Percentiles rank a stretch among this genome's conserved stretches.
phyloP scores from a whole-genome alignment of 2,113 vertebrate genomes.

The Agelaius tricolor region DNA sequence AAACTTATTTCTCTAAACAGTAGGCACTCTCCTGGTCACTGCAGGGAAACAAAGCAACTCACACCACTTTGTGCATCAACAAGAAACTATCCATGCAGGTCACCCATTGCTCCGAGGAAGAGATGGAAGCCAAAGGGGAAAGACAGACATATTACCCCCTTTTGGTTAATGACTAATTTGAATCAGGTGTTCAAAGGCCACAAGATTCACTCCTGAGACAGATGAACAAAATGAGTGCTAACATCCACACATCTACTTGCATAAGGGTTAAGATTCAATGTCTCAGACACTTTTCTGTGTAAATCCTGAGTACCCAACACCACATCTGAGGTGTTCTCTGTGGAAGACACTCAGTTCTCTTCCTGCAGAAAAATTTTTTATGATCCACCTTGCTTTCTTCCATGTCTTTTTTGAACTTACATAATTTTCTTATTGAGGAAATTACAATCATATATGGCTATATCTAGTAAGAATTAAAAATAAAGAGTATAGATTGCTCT shows the following conservation, averaged over 20 bases:
- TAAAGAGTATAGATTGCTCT: background rate
- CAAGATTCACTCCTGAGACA: background rate
- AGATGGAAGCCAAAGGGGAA: background rate
- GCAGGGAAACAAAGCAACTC: background rate
- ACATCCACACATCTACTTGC: background rate
- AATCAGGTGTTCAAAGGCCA: background rate
- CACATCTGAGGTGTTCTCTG: background rate
- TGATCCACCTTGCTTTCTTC: background rate
- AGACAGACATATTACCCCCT: background rate
- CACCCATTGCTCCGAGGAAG: background rate
- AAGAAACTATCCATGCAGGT: background rate
- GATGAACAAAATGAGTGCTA: background rate
- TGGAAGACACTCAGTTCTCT: background rate
- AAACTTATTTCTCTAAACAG: background rate
- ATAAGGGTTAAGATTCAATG: background rate
- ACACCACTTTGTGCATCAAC: background rate
- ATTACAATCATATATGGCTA: background rate
- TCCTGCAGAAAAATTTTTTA: background rate
- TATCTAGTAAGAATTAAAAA: background rate
- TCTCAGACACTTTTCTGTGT: background rate
- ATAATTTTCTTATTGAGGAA: background rate
- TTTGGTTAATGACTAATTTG: background rate
- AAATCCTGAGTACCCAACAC: background rate
- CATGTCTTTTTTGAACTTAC: background rate
- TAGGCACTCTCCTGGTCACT: background rate